Percentiles rank a stretch among this genome's conserved stretches.
Evolutionary conservation across 2,797 vertebrate species (phyloP).

Genomic region (Meriones psammophilus): DNA sequence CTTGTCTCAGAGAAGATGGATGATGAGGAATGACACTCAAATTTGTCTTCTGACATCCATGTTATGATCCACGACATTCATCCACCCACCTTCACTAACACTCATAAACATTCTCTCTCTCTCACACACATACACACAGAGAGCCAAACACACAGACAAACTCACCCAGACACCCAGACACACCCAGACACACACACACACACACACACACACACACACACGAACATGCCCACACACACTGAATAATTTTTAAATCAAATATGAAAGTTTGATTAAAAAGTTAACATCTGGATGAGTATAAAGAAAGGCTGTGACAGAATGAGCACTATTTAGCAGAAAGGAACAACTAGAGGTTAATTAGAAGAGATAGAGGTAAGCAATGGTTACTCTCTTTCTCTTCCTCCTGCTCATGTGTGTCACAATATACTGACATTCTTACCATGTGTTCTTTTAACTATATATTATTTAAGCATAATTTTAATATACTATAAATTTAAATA

Average conservation of each 20-base stretch:
- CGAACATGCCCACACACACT: not conserved
- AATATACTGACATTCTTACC: no score
- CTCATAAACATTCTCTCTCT: not conserved
- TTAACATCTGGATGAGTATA: not conserved
- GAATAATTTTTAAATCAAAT: not conserved
- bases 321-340: constrained; percentile 17
- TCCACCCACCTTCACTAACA: no score
- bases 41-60: not conserved
- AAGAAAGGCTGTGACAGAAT: not conserved
- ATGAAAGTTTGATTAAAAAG: constrained; percentile 7
- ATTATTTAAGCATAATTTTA: no score
- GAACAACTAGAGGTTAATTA: not conserved
- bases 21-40: not conserved
- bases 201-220: not conserved
- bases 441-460: no score
- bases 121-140: no score
- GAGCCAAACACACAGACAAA: not conserved
- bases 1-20: not conserved
- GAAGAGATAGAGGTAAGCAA: not conserved
- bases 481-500: no score
- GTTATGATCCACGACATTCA: not conserved
- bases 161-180: no score
- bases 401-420: not conserved
- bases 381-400: not conserved
- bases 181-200: not conserved